phyloP scores from a whole-genome alignment of 2,113 vertebrate species.

The Mastomys coucha region DNA sequence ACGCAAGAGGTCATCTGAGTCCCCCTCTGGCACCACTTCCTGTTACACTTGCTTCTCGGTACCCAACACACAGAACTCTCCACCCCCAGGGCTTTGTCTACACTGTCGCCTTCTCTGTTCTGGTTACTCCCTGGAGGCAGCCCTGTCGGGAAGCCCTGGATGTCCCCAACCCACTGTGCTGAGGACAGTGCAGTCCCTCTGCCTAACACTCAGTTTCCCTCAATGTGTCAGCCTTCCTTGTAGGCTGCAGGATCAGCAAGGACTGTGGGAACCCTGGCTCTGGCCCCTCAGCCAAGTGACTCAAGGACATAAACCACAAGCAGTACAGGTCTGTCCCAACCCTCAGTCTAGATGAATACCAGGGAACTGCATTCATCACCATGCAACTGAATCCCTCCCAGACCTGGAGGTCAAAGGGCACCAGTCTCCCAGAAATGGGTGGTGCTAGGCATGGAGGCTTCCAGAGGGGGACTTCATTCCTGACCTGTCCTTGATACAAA shows the following conservation, averaged over 20 bases:
- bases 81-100: background rate
- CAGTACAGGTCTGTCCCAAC: background rate
- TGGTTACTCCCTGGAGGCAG: background rate
- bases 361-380: background rate
- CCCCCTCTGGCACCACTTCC: background rate
- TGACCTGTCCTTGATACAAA: background rate
- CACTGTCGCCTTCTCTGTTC: rapidly evolving
- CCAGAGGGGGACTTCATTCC: background rate
- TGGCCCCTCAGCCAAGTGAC: background rate
- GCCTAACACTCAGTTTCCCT: background rate
- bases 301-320: background rate
- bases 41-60: background rate
- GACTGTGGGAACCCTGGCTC: background rate
- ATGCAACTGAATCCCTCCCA: background rate
- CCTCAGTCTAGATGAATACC: background rate
- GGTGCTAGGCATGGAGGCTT: background rate
- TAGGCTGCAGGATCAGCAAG: background rate
- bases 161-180: background rate
- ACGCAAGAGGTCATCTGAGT: background rate
- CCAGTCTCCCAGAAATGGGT: background rate
- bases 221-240: background rate
- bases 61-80: background rate
- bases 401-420: background rate
- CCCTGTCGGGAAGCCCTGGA: rapidly evolving
- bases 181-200: background rate